Evolutionary conservation across 2,113 vertebrate species (phyloP).

Genomic region (Macrotus californicus): DNA sequence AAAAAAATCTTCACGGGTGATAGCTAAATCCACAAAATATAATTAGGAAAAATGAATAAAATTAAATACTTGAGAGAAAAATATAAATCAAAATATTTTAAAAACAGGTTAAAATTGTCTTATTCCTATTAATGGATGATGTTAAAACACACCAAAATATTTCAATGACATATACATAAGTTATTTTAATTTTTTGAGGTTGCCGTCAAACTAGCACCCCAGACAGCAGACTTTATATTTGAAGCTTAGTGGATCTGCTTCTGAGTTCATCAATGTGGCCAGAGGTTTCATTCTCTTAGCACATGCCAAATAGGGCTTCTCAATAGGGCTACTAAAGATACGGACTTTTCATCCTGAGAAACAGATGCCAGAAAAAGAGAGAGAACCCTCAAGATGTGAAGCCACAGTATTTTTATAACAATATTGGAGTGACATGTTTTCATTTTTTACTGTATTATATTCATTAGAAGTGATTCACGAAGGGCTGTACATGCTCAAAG

Average conservation of each 20-base stretch:
- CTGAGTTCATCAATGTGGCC: background rate
- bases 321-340: background rate
- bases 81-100: background rate
- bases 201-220: background rate
- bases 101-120: conserved; percentile 40
- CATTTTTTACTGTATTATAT: background rate
- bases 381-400: background rate
- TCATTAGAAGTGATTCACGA: background rate
- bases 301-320: background rate
- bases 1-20: background rate
- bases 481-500: background rate
- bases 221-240: background rate
- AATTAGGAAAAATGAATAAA: background rate
- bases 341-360: background rate
- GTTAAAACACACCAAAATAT: conserved; percentile 3
- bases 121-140: conserved; percentile 19
- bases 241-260: background rate
- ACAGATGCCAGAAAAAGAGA: background rate
- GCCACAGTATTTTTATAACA: background rate
- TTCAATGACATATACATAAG: conserved; percentile 36
- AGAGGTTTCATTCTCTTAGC: background rate
- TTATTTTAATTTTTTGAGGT: background rate
- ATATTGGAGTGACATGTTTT: background rate
- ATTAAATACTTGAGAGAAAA: conserved; percentile 26
- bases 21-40: background rate